phyloP scores from a whole-genome alignment of 2,888 invertebrate genomes.

The Aspidiotus destructor region DNA sequence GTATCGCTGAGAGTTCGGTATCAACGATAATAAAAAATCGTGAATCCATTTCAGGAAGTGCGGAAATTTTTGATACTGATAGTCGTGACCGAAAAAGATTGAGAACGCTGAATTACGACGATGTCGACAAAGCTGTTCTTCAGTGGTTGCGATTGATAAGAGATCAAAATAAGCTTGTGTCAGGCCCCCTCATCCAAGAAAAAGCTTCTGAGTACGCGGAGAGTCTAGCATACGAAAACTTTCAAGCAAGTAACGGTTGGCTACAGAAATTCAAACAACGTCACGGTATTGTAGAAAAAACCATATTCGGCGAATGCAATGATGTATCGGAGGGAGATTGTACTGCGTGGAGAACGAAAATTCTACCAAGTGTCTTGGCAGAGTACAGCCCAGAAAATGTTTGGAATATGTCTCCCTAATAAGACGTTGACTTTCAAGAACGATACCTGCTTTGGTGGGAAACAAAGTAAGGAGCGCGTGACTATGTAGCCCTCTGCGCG shows the following conservation, averaged over 20 bases:
- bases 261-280: slow-evolving; percentile 36
- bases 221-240: slow-evolving; percentile 34
- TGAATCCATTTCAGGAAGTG: too few species aligned
- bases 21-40: too few species aligned
- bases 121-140: too few species aligned
- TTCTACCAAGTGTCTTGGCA: slow-evolving; percentile 36
- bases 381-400: slow-evolving; percentile 37
- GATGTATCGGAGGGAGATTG: slow-evolving; percentile 31
- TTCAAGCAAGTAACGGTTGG: slow-evolving; percentile 36
- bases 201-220: slow-evolving; percentile 35
- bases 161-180: too few species aligned
- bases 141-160: too few species aligned
- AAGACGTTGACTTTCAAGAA: slow-evolving; percentile 38
- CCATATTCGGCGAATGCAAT: slow-evolving; percentile 37
- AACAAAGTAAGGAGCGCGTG: slow-evolving; percentile 39
- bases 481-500: slow-evolving; percentile 32
- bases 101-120: too few species aligned
- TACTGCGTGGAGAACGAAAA: slow-evolving; percentile 34
- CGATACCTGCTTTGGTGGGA: slow-evolving; percentile 40
- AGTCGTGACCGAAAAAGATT: too few species aligned
- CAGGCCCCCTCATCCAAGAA: too few species aligned
- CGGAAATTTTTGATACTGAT: too few species aligned
- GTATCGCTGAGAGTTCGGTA: too few species aligned
- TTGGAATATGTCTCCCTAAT: slow-evolving; percentile 38
- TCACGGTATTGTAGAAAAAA: slow-evolving; percentile 36